Evolutionary conservation across 2,888 invertebrate genomes (phyloP), one percentile per base, ranked within the genome.

Genomic region (Habrosyne pyritoides): DNA sequence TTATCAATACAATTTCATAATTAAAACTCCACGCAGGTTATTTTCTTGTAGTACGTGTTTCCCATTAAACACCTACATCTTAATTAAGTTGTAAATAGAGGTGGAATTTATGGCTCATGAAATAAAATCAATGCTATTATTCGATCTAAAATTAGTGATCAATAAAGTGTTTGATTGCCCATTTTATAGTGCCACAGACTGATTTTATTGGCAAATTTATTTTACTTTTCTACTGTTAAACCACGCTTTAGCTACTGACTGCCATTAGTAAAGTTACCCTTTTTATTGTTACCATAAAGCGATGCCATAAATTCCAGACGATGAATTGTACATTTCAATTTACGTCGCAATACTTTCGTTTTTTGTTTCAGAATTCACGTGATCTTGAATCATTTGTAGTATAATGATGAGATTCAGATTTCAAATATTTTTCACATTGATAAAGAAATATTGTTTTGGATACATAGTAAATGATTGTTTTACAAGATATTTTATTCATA

Each of bases 251-350:
- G 54, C 61, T 60, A 49, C 55, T 57, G 42, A 51, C 46, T 57
- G 58, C 56, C 55, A 54, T 59, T 53, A 22, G 47, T 36, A 36
- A 14, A n/a, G 14, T 24, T 22, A 53, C 54, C 47, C 48, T 52
- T 56, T 73, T 65, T 70, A 71, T 61, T 36, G 47, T 51, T 53
- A 57, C 62, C 67, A 61, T 71, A 63, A 71, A 68, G 55, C 53
- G 49, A 56, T 47, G 53, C 61, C 53, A 64, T 73, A 74, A 72
- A 71, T 70, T 64, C 60, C 61, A 58, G 54, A 59, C 59, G 42
- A 66, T 66, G 59, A 63, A 61, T 57, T 57, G 61, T 56, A 53
- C 48, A 55, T 60, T 53, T 57, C 50, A 54, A 51, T 61, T 22
- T 47, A 24, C n/a, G n/a, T n/a, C n/a, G n/a, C n/a, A n/a, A n/a